Evolutionary conservation across 2,113 vertebrate genomes (phyloP).

Genomic region (Arothron firmamentum): DNA sequence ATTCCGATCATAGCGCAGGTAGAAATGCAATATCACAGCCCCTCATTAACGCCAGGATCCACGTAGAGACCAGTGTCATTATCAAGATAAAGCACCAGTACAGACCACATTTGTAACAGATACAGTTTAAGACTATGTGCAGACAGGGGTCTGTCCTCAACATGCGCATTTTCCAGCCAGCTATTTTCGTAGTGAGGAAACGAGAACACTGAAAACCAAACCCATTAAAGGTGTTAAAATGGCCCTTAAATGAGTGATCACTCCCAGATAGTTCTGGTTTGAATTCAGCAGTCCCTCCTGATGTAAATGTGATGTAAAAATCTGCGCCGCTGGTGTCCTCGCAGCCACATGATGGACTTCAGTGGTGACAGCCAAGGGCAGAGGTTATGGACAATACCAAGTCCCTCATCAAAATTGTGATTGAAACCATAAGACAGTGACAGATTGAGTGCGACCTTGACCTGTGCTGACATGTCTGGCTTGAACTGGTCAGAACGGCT

Average conservation of each 20-base stretch:
- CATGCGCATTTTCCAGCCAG: not conserved
- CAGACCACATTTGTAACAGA: not conserved
- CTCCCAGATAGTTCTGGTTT: conserved; percentile 1
- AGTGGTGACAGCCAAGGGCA: conserved; percentile 55
- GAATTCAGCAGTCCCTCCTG: not conserved
- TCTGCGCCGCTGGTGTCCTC: conserved; percentile 8
- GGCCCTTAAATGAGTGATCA: too few relatives aligned
- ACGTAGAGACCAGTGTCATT: conserved; percentile 17
- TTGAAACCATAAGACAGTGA: conserved; percentile 64
- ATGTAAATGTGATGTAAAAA: conserved; percentile 26
- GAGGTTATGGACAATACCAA: conserved; percentile 48
- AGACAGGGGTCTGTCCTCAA: not conserved
- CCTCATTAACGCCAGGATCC: conserved; percentile 8
- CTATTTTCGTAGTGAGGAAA: not conserved
- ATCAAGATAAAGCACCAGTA: conserved; percentile 3
- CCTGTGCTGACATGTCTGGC: conserved; percentile 45
- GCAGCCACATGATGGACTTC: conserved; percentile 42
- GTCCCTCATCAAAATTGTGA: conserved; percentile 65
- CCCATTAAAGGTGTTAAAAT: too few relatives aligned
- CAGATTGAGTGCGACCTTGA: conserved; percentile 60
- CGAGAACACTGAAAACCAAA: too few relatives aligned
- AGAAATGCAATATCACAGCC: conserved; percentile 8
- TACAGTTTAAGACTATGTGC: not conserved
- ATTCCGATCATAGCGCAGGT: conserved; percentile 10
- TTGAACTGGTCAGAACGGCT: conserved; percentile 29